phyloP scores from a whole-genome alignment of 2,888 invertebrate species.

The Athalia circularis region DNA sequence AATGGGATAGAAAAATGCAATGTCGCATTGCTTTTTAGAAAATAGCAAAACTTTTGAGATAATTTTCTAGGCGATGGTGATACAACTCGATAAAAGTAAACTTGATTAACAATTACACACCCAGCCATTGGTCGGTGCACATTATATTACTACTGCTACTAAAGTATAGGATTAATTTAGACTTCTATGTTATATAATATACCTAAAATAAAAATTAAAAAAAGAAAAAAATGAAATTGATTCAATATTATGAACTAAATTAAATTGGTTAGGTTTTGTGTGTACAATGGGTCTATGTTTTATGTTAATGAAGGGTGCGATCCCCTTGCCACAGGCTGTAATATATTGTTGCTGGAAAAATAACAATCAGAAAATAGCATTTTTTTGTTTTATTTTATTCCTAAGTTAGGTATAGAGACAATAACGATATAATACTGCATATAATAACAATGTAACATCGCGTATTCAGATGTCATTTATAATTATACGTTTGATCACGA shows the following conservation, averaged over 20 bases:
- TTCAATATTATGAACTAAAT: slow-evolving; percentile 36
- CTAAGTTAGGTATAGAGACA: slow-evolving; percentile 40
- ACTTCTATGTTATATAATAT: slow-evolving; percentile 33
- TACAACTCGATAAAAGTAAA: neutral
- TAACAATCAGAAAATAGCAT: slow-evolving; percentile 40
- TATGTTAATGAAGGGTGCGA: slow-evolving; percentile 39
- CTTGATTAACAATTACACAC: slow-evolving; percentile 22
- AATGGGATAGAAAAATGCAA: slow-evolving; percentile 4
- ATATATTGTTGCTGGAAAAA: slow-evolving; percentile 40
- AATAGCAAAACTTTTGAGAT: slow-evolving; percentile 6
- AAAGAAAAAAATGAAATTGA: slow-evolving; percentile 11
- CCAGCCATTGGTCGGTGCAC: slow-evolving; percentile 25
- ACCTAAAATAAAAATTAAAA: slow-evolving; percentile 24
- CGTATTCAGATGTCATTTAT: slow-evolving; percentile 17
- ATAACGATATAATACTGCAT: slow-evolving; percentile 29
- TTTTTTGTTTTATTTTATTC: slow-evolving; percentile 43
- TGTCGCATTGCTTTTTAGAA: neutral
- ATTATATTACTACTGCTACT: slow-evolving; percentile 27
- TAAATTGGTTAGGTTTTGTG: slow-evolving; percentile 42
- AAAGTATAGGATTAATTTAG: slow-evolving; percentile 33
- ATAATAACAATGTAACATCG: slow-evolving; percentile 4
- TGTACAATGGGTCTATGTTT: slow-evolving; percentile 38
- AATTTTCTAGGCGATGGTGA: slow-evolving; percentile 9
- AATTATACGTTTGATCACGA: slow-evolving; percentile 23
- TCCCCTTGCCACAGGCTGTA: slow-evolving; percentile 43